These are phyloP conservation scores for Chloroceryle amazona DNA, from an alignment of 2,797 vertebrate species.

Conservation along the genomic window DNA sequence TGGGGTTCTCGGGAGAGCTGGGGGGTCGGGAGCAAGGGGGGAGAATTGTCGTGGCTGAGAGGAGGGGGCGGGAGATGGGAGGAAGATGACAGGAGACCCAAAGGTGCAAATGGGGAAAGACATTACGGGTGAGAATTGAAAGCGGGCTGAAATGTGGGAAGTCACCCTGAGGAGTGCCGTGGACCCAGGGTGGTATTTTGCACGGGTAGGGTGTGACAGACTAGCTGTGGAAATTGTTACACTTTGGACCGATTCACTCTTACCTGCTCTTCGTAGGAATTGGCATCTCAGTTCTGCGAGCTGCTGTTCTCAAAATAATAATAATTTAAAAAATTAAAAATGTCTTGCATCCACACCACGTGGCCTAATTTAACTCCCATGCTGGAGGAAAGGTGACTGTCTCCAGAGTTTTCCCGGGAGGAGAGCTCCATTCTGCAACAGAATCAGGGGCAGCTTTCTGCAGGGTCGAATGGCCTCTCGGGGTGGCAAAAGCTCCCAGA, in stretches of 20 bases:
- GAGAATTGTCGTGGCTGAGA: neutral
- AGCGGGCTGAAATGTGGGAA: neutral
- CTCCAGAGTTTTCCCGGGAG: neutral
- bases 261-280: neutral
- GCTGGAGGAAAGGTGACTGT: neutral
- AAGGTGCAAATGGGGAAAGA: too few relatives aligned
- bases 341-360: fast-evolving
- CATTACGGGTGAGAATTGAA: fast-evolving
- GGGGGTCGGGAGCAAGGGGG: fast-evolving
- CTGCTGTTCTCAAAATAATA: neutral
- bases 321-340: too few relatives aligned
- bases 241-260: neutral
- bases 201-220: neutral
- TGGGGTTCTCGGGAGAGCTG: neutral
- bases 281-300: neutral
- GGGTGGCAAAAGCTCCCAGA: neutral
- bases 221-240: neutral
- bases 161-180: fast-evolving
- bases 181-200: fast-evolving
- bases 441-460: neutral
- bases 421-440: neutral
- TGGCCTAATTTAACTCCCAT: neutral
- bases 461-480: neutral
- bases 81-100: neutral
- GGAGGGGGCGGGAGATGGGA: neutral